Evolutionary conservation across 2,888 invertebrate species (phyloP).

Genomic region (Latrodectus hesperus): DNA sequence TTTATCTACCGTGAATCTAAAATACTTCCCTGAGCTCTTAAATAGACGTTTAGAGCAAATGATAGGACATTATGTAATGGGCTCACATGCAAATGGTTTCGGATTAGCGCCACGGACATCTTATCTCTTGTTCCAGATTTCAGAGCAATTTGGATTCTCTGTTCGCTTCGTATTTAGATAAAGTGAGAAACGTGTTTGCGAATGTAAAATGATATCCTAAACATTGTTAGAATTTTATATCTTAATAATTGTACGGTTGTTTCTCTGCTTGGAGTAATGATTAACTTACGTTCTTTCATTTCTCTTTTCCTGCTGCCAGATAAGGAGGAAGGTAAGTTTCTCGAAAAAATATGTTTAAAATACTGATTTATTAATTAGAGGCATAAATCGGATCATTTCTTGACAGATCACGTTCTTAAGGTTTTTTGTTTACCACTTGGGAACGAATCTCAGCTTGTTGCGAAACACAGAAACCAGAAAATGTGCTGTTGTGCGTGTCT

Average conservation of each 20-base stretch:
- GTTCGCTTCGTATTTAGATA: not conserved
- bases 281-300: not conserved
- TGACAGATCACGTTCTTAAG: not conserved
- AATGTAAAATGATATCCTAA: not conserved
- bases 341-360: not conserved
- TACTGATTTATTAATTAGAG: not conserved
- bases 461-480: too few species aligned
- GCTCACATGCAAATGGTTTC: too few species aligned
- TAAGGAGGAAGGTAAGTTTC: constrained; percentile 59
- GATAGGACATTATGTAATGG: too few species aligned
- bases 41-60: too few species aligned
- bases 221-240: not conserved
- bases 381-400: not conserved
- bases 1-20: too few species aligned
- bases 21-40: too few species aligned
- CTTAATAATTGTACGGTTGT: not conserved
- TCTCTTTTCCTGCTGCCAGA: constrained; percentile 52
- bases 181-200: not conserved
- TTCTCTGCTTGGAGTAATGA: not conserved
- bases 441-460: not conserved
- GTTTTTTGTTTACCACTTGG: not conserved
- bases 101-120: too few species aligned
- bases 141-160: not conserved
- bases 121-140: too few species aligned
- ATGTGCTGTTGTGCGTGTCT: too few species aligned